These are phyloP conservation scores for Eucriotettix oculatus DNA, from an alignment of 2,888 invertebrate genomes.

Conservation along the genomic window DNA sequence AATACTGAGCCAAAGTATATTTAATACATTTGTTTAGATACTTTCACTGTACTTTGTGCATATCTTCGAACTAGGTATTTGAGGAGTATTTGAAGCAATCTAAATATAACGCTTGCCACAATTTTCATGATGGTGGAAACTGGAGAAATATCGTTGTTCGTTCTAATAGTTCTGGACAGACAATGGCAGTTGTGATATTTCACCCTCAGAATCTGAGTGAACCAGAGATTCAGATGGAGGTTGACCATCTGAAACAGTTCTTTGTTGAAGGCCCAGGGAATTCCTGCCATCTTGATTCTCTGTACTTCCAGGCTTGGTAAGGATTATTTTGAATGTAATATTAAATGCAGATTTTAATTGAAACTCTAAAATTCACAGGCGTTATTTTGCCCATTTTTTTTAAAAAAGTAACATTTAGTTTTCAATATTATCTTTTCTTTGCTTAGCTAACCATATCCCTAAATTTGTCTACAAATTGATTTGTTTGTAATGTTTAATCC, in stretches of 20 bases:
- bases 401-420: too few relatives aligned
- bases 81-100: slow-evolving; percentile 24
- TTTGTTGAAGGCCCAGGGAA: slow-evolving; percentile 15
- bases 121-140: slow-evolving; percentile 28
- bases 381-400: too few relatives aligned
- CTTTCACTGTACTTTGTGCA: background rate
- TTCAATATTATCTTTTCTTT: too few relatives aligned
- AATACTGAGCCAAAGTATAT: too few relatives aligned
- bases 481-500: too few relatives aligned
- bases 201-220: slow-evolving; percentile 23
- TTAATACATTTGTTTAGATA: too few relatives aligned
- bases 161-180: slow-evolving; percentile 24
- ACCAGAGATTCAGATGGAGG: slow-evolving; percentile 15
- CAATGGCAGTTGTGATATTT: slow-evolving; percentile 27
- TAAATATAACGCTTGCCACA: slow-evolving; percentile 23
- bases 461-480: too few relatives aligned
- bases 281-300: slow-evolving; percentile 15
- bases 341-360: background rate
- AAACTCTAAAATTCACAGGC: too few relatives aligned
- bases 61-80: slow-evolving; percentile 17
- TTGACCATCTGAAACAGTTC: slow-evolving; percentile 15
- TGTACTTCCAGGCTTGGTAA: slow-evolving; percentile 21
- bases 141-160: slow-evolving; percentile 34
- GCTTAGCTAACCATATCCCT: too few relatives aligned
- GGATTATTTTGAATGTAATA: background rate